Base-by-base conservation (phyloP, 2,797 vertebrate species). In the Dendrocincla tyrannina region DNA sequence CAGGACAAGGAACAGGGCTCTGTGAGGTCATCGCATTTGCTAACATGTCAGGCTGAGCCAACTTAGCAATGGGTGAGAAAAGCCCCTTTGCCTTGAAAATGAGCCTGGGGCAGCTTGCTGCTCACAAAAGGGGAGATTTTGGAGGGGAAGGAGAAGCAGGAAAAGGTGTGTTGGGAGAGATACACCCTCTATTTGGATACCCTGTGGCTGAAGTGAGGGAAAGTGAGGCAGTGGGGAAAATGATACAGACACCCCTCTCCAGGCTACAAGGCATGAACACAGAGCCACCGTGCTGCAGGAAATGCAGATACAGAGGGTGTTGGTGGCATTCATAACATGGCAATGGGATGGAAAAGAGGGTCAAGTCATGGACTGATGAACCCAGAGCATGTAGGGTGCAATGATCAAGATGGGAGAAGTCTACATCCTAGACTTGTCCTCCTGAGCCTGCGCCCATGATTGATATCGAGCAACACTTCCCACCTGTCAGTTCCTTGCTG, bases 21-120 rank as follows among this genome's bases (percentile, higher is more conserved):
- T 81, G 46, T 19, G 32, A 56, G 37, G n/a, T 17, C 14, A 1
- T 1, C 1, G 0, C 30, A 5, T n/a, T 8, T 25, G 19, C 72
- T 72, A 63, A 24, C 3, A 1, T 17, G 44, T 7, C 52, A 80
- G n/a, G 22, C 30, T 60, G 24, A 53, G 63, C 13, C 44, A 62
- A 27, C 35, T 13, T 20, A 72, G 14, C 13, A 35, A 25, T 0
- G 2, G 49, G 25, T 35, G 24, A 67, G 27, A 27, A 95, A 89
- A 89, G 6, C 14, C 1, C 13, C 67, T 60, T 47, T 27, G 55
- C 22, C 39, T 62, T 77, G 44, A 49, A 64, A 67, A 64, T 5
- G 33, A 63, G 28, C 13, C 41, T 22, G 53, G 14, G 6, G 23
- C 11, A 76, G n/a, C 3, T 62, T 5, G 0, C 6, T 50, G 23